Base-by-base conservation (phyloP, 23 tunicate genomes). In the Halocynthia aurantium region DNA sequence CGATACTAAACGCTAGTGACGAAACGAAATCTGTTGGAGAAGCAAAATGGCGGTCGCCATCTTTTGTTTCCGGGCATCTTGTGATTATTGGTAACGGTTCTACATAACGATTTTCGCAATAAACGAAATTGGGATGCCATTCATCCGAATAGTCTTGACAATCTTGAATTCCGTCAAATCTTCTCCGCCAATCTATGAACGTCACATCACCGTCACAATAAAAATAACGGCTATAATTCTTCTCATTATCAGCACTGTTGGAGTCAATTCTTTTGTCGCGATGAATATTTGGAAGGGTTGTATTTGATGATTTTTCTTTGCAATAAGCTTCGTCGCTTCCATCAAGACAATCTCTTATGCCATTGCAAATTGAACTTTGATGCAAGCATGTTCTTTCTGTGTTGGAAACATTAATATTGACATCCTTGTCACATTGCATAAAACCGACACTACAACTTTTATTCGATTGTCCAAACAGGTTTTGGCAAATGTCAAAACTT, bases 111-210 rank as follows among this genome's bases (percentile, higher is more conserved):
- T 74, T 64, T 74, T 64, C 78, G 21, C 78, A 74, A 64, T 74
- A 74, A 20, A 74, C 78, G 31, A 74, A 74, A 74, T 74, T 52
- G 7, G 55, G 60, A 54, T 74, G 64, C 78, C 78, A 74, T 56
- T 74, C 78, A 53, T 74, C 78, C 10, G 50, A 54, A 13, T 54
- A 13, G 11, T 74, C 64, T 13, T 22, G 60, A 54, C 78, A 74
- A 49, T 74, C 78, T 22, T 62, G 40, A 13, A 52, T 56, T 44
- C 64, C 78, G 22, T 74, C 78, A 49, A 74, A 74, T 10, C 9
- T 52, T 54, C 62, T 53, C 10, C 78, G 62, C 78, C 78, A 74
- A 18, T 74, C 78, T 8, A 74, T 74, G 20, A 74, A 54, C 21
- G 8, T 44, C 62, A 22, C 6, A 13, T 49, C 17, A 64, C 31